Evolutionary conservation across 2,888 invertebrate species (phyloP).

Genomic region (Furcula furcula): DNA sequence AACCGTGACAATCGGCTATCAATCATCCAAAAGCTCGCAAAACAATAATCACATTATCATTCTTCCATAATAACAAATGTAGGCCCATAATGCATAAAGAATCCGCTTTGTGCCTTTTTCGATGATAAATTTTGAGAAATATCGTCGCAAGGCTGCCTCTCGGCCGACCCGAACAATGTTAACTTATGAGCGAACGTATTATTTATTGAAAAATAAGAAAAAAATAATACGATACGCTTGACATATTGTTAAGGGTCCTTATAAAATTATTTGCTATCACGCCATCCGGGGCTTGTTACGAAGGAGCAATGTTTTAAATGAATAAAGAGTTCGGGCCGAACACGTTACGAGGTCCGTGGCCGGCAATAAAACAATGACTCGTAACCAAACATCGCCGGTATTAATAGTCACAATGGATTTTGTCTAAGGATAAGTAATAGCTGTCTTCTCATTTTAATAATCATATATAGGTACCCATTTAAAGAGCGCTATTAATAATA

Average conservation of each 20-base stretch:
- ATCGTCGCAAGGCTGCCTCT: constrained; percentile 60
- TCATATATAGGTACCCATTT: constrained; percentile 57
- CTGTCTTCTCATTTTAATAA: constrained; percentile 70
- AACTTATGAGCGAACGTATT: constrained; percentile 74
- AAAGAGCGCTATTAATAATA: constrained; percentile 75
- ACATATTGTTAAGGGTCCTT: constrained; percentile 78
- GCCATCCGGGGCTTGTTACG: constrained; percentile 66
- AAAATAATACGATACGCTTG: constrained; percentile 56
- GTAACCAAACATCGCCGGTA: constrained; percentile 39
- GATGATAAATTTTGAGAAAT: constrained; percentile 67
- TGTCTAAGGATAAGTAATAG: constrained; percentile 62
- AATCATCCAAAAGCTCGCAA: constrained; percentile 73
- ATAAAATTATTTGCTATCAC: constrained; percentile 81
- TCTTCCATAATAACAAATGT: constrained; percentile 78
- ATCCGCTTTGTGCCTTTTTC: constrained; percentile 62
- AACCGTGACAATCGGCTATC: constrained; percentile 73
- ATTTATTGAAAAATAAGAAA: constrained; percentile 76
- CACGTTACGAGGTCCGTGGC: constrained; percentile 47
- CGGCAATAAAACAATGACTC: constrained; percentile 47
- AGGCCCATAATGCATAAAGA: constrained; percentile 75
- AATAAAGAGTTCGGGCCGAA: constrained; percentile 47
- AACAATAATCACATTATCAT: constrained; percentile 81
- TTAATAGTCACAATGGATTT: constrained; percentile 46
- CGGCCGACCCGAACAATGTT: constrained; percentile 75
- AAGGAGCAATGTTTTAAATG: constrained; percentile 60